Conservation (phyloP, 1,140 invertebrate species). For the Sinonovacula constricta region DNA sequence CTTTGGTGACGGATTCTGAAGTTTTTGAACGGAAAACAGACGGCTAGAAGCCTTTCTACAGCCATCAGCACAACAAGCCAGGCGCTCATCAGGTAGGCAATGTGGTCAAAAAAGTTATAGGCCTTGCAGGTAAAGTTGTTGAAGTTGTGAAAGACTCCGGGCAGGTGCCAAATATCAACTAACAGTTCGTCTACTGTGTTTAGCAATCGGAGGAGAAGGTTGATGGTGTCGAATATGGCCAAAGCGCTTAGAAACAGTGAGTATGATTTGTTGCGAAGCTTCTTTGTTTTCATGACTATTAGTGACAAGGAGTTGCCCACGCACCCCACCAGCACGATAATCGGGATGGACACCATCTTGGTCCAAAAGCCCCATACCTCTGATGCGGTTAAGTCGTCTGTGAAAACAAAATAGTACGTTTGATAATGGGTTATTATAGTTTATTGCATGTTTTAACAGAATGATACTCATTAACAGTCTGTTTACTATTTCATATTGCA, state of each 20-base stretch:
- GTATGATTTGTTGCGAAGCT: slow-evolving; percentile 65
- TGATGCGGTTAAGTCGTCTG: no score
- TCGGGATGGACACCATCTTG: slow-evolving; percentile 54
- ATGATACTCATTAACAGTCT: no score
- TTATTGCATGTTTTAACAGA: no score
- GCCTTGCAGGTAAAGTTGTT: slow-evolving; percentile 56
- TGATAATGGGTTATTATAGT: no score
- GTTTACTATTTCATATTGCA: no score
- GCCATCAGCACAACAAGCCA: no score
- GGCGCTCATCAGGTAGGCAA: slow-evolving; percentile 64
- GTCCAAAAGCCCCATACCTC: slow-evolving; percentile 67
- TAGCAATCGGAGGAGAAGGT: slow-evolving; percentile 56
- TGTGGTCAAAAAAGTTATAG: slow-evolving; percentile 58
- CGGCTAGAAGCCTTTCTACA: slow-evolving; percentile 66
- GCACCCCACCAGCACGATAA: slow-evolving; percentile 63
- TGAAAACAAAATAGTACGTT: no score
- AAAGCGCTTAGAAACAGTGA: slow-evolving; percentile 66
- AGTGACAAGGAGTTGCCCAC: slow-evolving; percentile 68
- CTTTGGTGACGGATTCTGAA: slow-evolving; percentile 53
- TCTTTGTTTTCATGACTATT: slow-evolving; percentile 66
- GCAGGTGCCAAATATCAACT: background rate
- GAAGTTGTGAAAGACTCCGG: slow-evolving; percentile 47
- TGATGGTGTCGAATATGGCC: slow-evolving; percentile 68
- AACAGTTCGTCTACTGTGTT: slow-evolving; percentile 51
- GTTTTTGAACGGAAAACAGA: slow-evolving; percentile 66